Conservation (phyloP, 2,797 vertebrate species). For the Nasua narica region DNA sequence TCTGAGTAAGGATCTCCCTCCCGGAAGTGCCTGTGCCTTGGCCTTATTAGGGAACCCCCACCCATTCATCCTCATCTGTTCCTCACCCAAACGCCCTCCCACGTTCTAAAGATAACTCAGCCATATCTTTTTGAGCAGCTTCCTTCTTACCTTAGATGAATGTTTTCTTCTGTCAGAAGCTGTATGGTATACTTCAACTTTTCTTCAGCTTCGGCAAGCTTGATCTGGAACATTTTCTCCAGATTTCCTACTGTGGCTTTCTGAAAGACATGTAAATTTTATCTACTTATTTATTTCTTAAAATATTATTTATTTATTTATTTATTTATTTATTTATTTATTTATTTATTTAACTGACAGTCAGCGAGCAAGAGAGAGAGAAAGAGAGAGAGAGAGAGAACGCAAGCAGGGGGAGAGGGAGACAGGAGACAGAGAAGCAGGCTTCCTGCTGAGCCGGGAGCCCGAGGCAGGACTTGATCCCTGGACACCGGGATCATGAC, state of each 20-base stretch:
- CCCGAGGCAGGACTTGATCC: no score
- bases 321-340: no score
- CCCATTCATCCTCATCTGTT: neutral
- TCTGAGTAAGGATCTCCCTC: neutral
- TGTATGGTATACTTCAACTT: conserved; percentile 66
- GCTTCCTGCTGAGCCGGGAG: no score
- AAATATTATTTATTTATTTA: no score
- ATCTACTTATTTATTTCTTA: neutral
- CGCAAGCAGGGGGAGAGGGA: no score
- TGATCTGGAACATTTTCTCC: conserved; percentile 70
- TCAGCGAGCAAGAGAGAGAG: no score
- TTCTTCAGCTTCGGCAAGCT: conserved; percentile 69
- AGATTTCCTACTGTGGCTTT: conserved; percentile 59
- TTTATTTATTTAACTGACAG: no score
- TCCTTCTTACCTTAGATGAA: conserved; percentile 68
- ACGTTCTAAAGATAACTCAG: neutral
- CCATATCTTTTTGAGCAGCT: neutral
- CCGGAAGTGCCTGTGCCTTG: neutral
- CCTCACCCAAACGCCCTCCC: neutral
- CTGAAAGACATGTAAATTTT: conserved; percentile 60
- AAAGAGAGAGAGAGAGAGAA: no score
- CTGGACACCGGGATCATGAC: no score
- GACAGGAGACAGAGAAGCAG: no score
- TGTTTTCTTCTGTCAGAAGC: conserved; percentile 73
- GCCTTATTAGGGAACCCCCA: neutral